A percentile compares a stretch with the other conserved stretches of the same genome.
Evolutionary conservation across 2,113 vertebrate species (phyloP).

Genomic region (Platysteira castanea): DNA sequence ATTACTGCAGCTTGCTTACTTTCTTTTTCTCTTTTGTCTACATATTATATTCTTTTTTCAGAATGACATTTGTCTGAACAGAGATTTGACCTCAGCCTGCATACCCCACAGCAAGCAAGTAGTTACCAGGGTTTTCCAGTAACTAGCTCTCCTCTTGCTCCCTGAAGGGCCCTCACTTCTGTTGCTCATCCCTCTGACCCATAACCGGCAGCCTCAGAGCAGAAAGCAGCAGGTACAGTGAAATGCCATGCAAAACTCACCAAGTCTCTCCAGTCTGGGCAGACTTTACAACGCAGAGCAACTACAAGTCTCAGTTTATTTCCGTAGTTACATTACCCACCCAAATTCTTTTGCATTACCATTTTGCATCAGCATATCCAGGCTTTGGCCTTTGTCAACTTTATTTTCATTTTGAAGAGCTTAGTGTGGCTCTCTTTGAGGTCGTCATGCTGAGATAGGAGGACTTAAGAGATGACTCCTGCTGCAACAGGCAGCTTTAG

Average conservation of each 20-base stretch:
- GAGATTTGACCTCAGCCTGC: background rate
- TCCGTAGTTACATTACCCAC: background rate
- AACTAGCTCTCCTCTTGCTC: background rate
- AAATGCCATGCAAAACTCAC: background rate
- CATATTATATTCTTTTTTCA: background rate
- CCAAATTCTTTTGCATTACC: background rate
- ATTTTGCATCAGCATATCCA: background rate
- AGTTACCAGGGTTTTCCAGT: background rate
- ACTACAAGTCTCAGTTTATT: background rate
- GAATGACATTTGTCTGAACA: background rate
- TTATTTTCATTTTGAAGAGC: conserved; percentile 37
- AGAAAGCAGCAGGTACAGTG: background rate
- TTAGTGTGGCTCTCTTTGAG: background rate
- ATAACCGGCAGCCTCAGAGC: background rate
- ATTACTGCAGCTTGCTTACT: background rate
- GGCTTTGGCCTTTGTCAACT: background rate
- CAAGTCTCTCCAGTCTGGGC: background rate
- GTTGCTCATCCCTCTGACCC: background rate
- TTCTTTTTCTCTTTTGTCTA: background rate
- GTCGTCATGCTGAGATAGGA: background rate
- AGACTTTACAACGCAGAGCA: background rate
- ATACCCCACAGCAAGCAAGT: background rate
- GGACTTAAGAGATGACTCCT: background rate
- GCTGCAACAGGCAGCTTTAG: background rate
- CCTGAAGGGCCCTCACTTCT: background rate